Percentiles rank a stretch among this genome's conserved stretches.
Evolutionary conservation across 2,888 invertebrate genomes (phyloP).

Genomic region (Drosophila lutescens): DNA sequence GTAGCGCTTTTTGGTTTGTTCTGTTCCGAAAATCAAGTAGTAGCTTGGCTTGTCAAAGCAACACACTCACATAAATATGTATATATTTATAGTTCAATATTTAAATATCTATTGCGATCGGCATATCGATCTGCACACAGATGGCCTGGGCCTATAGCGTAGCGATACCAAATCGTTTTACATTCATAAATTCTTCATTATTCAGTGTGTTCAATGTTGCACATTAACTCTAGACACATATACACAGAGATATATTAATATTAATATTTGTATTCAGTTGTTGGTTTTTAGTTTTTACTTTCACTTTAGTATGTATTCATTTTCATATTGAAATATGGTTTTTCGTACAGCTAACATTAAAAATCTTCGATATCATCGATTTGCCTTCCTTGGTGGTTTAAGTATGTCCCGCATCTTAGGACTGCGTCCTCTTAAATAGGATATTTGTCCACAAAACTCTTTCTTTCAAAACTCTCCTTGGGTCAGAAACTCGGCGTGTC

Average conservation of each 20-base stretch:
- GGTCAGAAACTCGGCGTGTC: neutral
- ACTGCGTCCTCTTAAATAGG: neutral
- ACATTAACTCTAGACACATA: slow-evolving; percentile 31
- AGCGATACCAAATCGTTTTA: slow-evolving; percentile 7
- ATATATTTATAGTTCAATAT: neutral
- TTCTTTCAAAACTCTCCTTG: neutral
- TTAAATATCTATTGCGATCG: neutral
- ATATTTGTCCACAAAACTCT: neutral
- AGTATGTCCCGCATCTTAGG: neutral
- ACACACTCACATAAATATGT: slow-evolving; percentile 18
- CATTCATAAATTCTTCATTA: slow-evolving; percentile 37
- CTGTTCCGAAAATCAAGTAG: neutral
- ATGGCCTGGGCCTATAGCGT: neutral
- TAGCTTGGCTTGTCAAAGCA: slow-evolving; percentile 29
- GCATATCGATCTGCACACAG: slow-evolving; percentile 12
- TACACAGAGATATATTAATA: slow-evolving; percentile 9
- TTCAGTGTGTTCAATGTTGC: slow-evolving; percentile 20
- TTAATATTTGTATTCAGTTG: slow-evolving; percentile 11
- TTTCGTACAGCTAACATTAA: slow-evolving; percentile 18
- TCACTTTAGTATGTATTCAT: neutral
- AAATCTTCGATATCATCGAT: slow-evolving; percentile 13
- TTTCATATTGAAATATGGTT: neutral
- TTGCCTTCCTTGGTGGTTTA: slow-evolving; percentile 5
- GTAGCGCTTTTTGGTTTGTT: neutral
- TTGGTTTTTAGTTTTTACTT: no score